A percentile compares a stretch with the other conserved stretches of the same genome.
These are phyloP conservation scores for Micromys minutus DNA, from an alignment of 2,113 vertebrate genomes.

Conservation along the genomic window DNA sequence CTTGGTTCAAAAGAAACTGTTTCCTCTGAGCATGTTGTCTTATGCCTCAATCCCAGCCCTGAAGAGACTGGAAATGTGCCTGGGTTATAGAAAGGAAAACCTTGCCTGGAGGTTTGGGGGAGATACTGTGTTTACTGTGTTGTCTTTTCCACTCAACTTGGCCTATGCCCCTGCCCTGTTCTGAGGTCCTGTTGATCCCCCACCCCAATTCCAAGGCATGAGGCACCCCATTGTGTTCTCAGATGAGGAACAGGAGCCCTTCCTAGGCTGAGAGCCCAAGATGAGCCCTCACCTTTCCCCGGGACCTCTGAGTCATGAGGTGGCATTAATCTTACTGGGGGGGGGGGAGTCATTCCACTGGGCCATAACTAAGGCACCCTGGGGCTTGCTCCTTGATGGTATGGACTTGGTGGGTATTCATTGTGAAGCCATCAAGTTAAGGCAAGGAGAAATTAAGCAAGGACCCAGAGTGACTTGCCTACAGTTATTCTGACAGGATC, in stretches of 20 bases:
- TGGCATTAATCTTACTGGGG: neutral
- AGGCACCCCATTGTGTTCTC: slow-evolving; percentile 84
- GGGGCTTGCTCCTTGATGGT: neutral
- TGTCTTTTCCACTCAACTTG: slow-evolving; percentile 80
- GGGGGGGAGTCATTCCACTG: rapidly evolving
- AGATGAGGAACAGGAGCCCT: slow-evolving; percentile 85
- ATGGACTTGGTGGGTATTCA: neutral
- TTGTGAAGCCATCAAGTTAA: neutral
- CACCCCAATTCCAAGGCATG: slow-evolving; percentile 81
- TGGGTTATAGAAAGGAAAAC: neutral
- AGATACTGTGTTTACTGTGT: no score
- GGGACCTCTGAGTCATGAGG: neutral
- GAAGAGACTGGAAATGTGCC: neutral
- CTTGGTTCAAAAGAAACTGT: neutral
- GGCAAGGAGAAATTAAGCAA: neutral
- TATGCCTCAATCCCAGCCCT: neutral
- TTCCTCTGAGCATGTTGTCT: neutral
- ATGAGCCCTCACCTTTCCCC: slow-evolving; percentile 78
- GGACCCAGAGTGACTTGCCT: neutral
- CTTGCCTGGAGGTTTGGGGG: no score
- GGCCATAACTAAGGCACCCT: neutral
- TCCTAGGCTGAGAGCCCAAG: slow-evolving; percentile 90
- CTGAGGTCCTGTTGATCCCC: slow-evolving; percentile 84
- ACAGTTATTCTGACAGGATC: neutral
- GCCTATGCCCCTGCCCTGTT: slow-evolving; percentile 84